A percentile compares a stretch with the other conserved stretches of the same genome.
Conservation (phyloP, 2,888 invertebrate genomes). For the Scaptomyza reducta region DNA sequence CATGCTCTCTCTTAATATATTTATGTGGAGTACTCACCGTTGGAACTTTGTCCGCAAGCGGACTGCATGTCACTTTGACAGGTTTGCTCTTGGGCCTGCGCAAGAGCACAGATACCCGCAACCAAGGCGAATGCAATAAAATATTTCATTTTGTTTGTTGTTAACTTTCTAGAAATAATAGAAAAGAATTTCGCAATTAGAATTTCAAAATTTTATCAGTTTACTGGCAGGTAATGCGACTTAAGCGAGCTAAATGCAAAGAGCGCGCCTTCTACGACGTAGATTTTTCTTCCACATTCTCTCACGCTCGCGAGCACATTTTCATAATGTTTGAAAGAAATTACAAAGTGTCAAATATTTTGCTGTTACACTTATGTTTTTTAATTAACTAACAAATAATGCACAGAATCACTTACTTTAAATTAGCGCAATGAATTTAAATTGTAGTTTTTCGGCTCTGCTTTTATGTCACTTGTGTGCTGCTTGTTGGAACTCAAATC, state of each 20-base stretch:
- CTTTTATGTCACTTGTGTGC: constrained; percentile 49
- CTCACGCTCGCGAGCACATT: constrained; percentile 6
- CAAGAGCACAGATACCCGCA: constrained; percentile 84
- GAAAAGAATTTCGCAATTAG: constrained; percentile 64
- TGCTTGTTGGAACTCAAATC: constrained; percentile 70
- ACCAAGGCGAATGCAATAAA: constrained; percentile 85
- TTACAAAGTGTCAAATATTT: constrained; percentile 12
- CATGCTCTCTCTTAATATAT: constrained; percentile 26
- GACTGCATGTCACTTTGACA: constrained; percentile 40
- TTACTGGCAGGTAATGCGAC: constrained; percentile 6
- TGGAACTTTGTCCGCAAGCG: constrained; percentile 36
- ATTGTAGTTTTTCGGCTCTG: constrained; percentile 40
- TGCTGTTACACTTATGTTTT: constrained; percentile 1
- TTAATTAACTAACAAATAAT: constrained; percentile 42
- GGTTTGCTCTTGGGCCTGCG: constrained; percentile 82
- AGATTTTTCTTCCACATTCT: constrained; percentile 63
- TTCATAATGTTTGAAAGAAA: background rate
- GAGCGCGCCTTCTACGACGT: constrained; percentile 54
- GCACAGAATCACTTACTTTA: constrained; percentile 53
- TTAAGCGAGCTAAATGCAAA: constrained; percentile 14
- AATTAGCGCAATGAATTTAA: constrained; percentile 27
- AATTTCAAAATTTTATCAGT: constrained; percentile 20
- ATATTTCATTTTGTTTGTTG: constrained; percentile 85
- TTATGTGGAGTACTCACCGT: constrained; percentile 65
- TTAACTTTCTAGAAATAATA: constrained; percentile 43